Evolutionary conservation across 2,888 invertebrate species (phyloP), one percentile per base, ranked within the genome.

Genomic region (Synanthedon myopaeformis): DNA sequence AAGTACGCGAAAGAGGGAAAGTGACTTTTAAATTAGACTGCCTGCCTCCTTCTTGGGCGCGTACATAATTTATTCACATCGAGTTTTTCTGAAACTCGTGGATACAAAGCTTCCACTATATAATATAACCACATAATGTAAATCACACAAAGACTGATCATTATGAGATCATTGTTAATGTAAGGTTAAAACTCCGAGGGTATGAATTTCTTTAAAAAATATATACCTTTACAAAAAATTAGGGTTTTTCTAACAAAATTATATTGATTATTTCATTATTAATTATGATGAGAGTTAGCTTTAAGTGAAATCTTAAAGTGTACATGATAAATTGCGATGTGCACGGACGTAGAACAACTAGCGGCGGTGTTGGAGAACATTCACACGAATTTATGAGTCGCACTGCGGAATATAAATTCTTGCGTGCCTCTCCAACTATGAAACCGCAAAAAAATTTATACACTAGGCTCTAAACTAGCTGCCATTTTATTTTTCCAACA

Each of bases 331-430:
- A 81, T 78, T 70, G 74, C 68, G 70, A 70, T 70, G 70, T 73
- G 61, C 45, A 45, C n/a, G 71, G 69, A 72, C 76, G 70, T 74
- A 74, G 75, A 76, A 78, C 79, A 80, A 79, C 76, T 74, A 79
- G 72, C 72, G 69, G 66, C 67, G 71, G 67, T 13, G 70, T 66
- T 71, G 67, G 74, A 73, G 77, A 79, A 82, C 82, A 13, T 45
- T 45, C 45, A 75, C 76, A 75, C 76, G 78, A 79, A 85, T 84
- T 85, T 85, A 85, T 84, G 82, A 80, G 84, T 79, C 84, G 84
- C 84, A 85, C 60, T 85, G 84, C 84, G 84, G 84, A 79, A 82
- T 81, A 84, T 83, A 82, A 83, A 84, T 82, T 79, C 79, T 78
- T 75, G 73, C 71, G 70, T 14, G 45, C 13, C 45, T 45, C 45